A percentile compares a stretch with the other conserved stretches of the same genome.
Evolutionary conservation across 2,113 vertebrate genomes (phyloP).

Genomic region (Cepphus grylle): DNA sequence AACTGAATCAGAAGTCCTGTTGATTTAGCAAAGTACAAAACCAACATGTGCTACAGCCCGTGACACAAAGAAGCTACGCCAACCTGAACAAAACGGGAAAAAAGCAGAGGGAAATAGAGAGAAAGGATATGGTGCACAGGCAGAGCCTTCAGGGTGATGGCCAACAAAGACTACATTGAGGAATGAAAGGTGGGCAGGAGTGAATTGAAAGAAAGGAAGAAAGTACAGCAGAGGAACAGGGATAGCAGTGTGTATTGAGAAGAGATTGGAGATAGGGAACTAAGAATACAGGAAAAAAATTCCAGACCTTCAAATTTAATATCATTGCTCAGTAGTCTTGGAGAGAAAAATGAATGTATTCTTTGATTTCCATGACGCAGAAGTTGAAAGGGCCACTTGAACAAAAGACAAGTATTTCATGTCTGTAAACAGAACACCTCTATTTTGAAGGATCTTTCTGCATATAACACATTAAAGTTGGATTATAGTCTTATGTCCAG

Average conservation of each 20-base stretch:
- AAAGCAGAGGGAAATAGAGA: neutral
- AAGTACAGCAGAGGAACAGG: neutral
- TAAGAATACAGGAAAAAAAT: neutral
- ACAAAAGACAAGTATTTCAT: neutral
- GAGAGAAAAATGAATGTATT: rapidly evolving
- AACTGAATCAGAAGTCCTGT: neutral
- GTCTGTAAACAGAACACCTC: neutral
- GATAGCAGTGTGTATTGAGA: neutral
- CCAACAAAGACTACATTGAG: neutral
- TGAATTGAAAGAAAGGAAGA: neutral
- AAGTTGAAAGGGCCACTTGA: neutral
- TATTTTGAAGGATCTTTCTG: neutral
- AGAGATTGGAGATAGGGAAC: neutral
- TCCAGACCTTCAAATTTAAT: neutral
- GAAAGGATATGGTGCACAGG: neutral
- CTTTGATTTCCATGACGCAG: neutral
- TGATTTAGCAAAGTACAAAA: neutral
- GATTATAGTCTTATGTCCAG: neutral
- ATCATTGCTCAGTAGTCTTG: neutral
- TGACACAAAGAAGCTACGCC: neutral
- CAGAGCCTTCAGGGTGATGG: neutral
- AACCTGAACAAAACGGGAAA: neutral
- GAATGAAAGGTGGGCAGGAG: neutral
- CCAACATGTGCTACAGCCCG: rapidly evolving
- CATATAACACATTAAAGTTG: neutral